Evolutionary conservation across 2,888 invertebrate genomes (phyloP).

Genomic region (Synanthedon vespiformis): DNA sequence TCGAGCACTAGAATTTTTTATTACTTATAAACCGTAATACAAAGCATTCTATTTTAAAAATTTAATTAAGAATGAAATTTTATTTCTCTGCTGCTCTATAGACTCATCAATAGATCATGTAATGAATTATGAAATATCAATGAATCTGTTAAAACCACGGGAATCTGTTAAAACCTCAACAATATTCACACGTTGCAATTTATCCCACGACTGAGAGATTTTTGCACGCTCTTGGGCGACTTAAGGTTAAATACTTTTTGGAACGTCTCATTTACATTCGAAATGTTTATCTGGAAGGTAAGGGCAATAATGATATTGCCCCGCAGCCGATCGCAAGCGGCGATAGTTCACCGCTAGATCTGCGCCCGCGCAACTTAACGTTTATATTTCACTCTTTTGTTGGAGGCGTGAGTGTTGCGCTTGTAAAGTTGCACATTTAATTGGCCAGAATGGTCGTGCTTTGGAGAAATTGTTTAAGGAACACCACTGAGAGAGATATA

Average conservation of each 20-base stretch:
- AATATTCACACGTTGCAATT: too few species aligned
- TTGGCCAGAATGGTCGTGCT: constrained; percentile 39
- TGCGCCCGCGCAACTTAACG: constrained; percentile 17
- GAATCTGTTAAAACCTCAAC: too few species aligned
- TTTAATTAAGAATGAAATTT: too few species aligned
- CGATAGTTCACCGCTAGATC: constrained; percentile 20
- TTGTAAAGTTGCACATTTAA: constrained; percentile 46
- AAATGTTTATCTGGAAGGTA: constrained; percentile 38
- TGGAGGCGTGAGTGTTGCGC: constrained; percentile 41
- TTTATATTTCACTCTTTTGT: constrained; percentile 21
- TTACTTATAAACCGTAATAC: too few species aligned
- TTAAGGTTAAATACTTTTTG: constrained; percentile 21
- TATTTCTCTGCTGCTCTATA: too few species aligned
- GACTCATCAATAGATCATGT: too few species aligned
- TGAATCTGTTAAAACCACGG: too few species aligned
- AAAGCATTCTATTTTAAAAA: too few species aligned
- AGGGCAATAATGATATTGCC: constrained; percentile 54
- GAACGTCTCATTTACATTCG: constrained; percentile 65
- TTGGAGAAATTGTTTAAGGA: constrained; percentile 17
- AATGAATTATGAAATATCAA: too few species aligned
- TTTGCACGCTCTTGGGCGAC: too few species aligned
- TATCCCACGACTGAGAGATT: too few species aligned
- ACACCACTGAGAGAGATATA: constrained; percentile 5
- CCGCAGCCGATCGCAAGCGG: constrained; percentile 20
- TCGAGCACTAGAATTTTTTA: too few species aligned